phyloP scores from a whole-genome alignment of 1,140 invertebrate species.

The Tetramorium simillimum region DNA sequence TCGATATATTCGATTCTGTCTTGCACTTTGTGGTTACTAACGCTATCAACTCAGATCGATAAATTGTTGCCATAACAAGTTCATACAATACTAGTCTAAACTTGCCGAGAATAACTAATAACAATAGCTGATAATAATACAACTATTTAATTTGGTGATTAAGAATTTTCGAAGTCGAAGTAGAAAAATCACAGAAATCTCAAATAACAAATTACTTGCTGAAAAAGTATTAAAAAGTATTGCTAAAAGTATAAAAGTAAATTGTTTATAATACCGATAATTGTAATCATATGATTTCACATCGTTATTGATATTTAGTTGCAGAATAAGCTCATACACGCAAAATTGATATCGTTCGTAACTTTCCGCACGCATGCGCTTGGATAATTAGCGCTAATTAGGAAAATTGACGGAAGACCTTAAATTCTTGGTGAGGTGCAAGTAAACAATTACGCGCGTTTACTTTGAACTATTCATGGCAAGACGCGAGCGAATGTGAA shows the following conservation, averaged over 20 bases:
- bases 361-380: conserved; percentile 20
- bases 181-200: background rate
- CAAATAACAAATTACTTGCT: background rate
- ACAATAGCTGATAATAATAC: background rate
- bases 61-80: conserved; percentile 14
- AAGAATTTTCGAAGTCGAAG: background rate
- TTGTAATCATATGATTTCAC: background rate
- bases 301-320: background rate
- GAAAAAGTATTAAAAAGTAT: background rate
- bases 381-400: conserved; percentile 68
- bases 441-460: conserved; percentile 68
- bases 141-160: background rate
- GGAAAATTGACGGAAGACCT: conserved; percentile 56
- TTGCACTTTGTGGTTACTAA: conserved; percentile 30
- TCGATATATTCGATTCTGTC: conserved; percentile 20
- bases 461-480: conserved; percentile 55
- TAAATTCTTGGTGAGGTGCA: conserved; percentile 65
- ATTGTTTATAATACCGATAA: background rate
- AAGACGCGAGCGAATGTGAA: conserved; percentile 24
- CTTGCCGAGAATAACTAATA: background rate
- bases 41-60: conserved; percentile 11
- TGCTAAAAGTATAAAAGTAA: no score
- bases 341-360: conserved; percentile 3
- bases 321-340: background rate
- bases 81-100: background rate